Percentiles rank a stretch among this genome's conserved stretches.
These are phyloP conservation scores for Thalassophryne amazonica DNA, from an alignment of 2,797 vertebrate species.

Conservation along the genomic window DNA sequence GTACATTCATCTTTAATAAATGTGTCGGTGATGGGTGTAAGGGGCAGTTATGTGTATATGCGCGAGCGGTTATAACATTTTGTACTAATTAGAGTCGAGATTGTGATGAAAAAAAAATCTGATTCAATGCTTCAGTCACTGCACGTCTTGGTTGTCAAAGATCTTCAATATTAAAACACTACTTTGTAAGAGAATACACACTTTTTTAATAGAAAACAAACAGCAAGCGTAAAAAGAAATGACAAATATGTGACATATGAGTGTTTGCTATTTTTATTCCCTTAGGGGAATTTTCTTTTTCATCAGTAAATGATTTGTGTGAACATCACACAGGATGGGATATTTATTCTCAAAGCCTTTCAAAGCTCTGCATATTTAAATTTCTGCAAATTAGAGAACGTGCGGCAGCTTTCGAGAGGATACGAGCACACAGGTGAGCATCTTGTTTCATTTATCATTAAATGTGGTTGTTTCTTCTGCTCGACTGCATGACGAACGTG, in stretches of 20 bases:
- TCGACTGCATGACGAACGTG: too few species aligned
- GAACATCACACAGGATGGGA: not conserved
- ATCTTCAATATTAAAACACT: not conserved
- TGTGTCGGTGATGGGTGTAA: constrained; percentile 29
- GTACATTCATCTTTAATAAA: constrained; percentile 69
- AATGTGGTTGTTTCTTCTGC: too few species aligned
- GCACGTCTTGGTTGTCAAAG: not conserved
- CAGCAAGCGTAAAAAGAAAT: not conserved
- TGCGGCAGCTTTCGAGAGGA: too few species aligned
- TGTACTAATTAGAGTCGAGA: constrained; percentile 47
- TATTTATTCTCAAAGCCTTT: not conserved
- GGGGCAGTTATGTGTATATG: not conserved
- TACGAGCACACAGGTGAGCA: too few species aligned
- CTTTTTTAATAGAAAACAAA: not conserved
- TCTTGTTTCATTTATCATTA: too few species aligned
- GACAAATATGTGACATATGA: not conserved
- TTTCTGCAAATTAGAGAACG: too few species aligned
- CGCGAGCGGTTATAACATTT: constrained; percentile 42
- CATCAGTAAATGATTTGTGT: constrained; percentile 12
- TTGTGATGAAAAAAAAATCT: not conserved
- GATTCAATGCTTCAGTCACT: constrained; percentile 7
- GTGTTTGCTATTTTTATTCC: not conserved
- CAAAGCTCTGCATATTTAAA: not conserved
- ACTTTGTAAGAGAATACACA: not conserved
- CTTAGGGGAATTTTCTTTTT: not conserved